phyloP scores from a whole-genome alignment of 2,113 vertebrate genomes.

The Ammodytes marinus region DNA sequence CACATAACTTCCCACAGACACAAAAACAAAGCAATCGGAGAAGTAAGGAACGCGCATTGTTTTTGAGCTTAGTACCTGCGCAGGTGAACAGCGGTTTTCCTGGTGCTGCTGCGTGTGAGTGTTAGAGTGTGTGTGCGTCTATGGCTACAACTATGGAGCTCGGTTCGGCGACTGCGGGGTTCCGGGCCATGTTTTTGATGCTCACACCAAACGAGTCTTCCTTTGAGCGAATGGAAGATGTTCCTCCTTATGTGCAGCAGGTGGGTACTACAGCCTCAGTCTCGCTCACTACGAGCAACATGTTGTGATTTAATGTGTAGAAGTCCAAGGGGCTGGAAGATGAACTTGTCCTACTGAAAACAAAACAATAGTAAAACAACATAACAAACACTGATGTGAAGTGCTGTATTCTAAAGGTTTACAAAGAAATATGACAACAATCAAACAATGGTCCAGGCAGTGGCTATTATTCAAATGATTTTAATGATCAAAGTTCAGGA shows the following conservation, averaged over 20 bases:
- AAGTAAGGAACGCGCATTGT: not conserved
- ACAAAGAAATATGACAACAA: no score
- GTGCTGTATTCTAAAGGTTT: no score
- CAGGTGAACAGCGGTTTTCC: conserved; percentile 42
- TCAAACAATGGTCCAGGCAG: no score
- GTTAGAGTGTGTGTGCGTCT: not conserved
- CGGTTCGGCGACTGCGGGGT: conserved; percentile 68
- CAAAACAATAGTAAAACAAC: no score
- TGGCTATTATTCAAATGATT: no score
- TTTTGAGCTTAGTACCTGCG: conserved; percentile 24
- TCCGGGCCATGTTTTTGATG: conserved; percentile 87
- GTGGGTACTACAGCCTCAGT: conserved; percentile 73
- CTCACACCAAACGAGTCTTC: conserved; percentile 88
- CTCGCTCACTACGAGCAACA: not conserved
- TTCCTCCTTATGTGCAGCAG: conserved; percentile 91
- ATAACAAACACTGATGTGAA: no score
- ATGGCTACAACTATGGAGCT: conserved; percentile 49
- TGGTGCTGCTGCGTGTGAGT: not conserved
- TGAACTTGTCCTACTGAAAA: no score
- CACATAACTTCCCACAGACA: conserved; percentile 13
- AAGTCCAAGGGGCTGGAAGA: not conserved
- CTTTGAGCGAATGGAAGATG: conserved; percentile 87
- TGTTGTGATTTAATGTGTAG: not conserved
- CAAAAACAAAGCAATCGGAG: not conserved
- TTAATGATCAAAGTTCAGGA: no score